Percentiles rank a stretch among this genome's conserved stretches.
Evolutionary conservation across 2,113 vertebrate genomes (phyloP).

Genomic region (Serinus canaria): DNA sequence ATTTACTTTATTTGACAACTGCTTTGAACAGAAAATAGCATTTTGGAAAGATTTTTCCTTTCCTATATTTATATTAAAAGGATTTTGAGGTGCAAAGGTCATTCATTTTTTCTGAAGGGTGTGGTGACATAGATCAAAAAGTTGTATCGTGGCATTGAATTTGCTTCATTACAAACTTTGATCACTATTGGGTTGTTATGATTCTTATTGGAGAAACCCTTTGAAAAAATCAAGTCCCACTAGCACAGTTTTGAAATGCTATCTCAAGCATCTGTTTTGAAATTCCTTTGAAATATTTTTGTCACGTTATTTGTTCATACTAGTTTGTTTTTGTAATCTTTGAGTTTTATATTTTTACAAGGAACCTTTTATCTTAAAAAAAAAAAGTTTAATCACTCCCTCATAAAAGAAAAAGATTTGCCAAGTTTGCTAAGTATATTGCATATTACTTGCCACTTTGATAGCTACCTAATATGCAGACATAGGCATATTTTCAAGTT

Average conservation of each 20-base stretch:
- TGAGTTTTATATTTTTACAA: background rate
- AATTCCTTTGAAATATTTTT: conserved; percentile 26
- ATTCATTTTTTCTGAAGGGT: background rate
- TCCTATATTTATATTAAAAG: background rate
- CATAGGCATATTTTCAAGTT: background rate
- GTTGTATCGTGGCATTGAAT: background rate
- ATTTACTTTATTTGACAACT: background rate
- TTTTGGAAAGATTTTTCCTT: background rate
- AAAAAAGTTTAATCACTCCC: background rate
- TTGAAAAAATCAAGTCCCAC: background rate
- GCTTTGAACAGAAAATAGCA: background rate
- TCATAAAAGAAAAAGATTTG: background rate
- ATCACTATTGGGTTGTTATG: background rate
- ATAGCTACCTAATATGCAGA: background rate
- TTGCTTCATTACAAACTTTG: background rate
- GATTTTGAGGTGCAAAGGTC: background rate
- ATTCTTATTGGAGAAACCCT: background rate
- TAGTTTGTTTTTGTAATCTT: background rate
- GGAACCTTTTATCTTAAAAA: background rate
- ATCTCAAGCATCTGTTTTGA: background rate
- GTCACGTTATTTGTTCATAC: background rate
- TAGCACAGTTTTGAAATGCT: background rate
- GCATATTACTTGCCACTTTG: background rate
- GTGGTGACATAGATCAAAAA: background rate
- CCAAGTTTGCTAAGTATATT: background rate